These are phyloP conservation scores for Cephus pygmeus DNA, from an alignment of 2,888 invertebrate species.

Conservation along the genomic window DNA sequence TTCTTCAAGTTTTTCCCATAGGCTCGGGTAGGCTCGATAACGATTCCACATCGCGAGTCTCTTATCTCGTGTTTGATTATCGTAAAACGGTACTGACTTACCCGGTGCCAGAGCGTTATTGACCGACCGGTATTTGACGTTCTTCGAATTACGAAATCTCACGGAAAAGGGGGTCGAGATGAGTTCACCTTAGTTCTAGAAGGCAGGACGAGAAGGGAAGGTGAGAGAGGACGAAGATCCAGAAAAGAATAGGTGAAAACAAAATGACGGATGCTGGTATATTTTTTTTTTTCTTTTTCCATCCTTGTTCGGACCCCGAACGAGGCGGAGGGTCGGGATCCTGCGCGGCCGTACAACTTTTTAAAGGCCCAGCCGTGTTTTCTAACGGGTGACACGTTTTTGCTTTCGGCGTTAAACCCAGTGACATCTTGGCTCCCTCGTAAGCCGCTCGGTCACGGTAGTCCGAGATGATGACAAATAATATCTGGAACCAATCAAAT, in stretches of 20 bases:
- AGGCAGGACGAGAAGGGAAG: neutral
- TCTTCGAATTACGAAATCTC: constrained; percentile 7
- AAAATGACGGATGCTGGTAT: neutral
- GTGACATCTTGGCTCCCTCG: constrained; percentile 19
- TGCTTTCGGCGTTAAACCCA: constrained; percentile 25
- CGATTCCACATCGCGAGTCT: constrained; percentile 2
- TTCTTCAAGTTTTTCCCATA: constrained; percentile 4
- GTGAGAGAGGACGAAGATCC: neutral
- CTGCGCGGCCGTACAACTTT: neutral
- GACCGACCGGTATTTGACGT: constrained; percentile 15
- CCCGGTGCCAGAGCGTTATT: constrained; percentile 8
- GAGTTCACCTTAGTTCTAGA: too few relatives aligned
- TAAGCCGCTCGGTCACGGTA: constrained; percentile 50
- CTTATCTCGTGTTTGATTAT: constrained; percentile 41
- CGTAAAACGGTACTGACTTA: constrained; percentile 36
- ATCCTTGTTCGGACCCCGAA: neutral
- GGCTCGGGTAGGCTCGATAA: constrained; percentile 8
- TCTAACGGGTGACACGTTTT: constrained; percentile 31
- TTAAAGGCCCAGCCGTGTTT: constrained; percentile 12
- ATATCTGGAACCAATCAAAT: constrained; percentile 59
- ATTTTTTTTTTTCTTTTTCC: neutral
- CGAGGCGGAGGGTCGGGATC: neutral
- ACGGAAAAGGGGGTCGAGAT: neutral
- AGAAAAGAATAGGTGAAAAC: neutral
- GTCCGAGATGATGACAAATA: constrained; percentile 56